These are phyloP conservation scores for Argyrosomus regius DNA, from an alignment of 2,797 vertebrate species.

Conservation along the genomic window DNA sequence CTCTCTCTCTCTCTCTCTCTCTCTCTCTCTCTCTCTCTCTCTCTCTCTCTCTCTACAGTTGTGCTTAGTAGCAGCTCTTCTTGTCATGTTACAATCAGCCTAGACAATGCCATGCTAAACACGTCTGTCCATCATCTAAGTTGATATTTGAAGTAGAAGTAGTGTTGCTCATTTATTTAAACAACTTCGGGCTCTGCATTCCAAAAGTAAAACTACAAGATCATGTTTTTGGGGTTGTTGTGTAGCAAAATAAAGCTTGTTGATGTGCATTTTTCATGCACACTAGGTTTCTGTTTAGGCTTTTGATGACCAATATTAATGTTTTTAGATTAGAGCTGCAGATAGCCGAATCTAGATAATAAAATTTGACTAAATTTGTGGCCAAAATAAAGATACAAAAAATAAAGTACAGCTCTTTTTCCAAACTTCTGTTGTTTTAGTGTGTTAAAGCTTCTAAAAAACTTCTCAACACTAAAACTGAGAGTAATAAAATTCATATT, in stretches of 20 bases:
- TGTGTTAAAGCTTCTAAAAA: constrained; percentile 7
- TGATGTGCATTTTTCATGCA: constrained; percentile 10
- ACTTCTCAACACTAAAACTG: constrained; percentile 26
- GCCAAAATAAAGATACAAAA: not conserved
- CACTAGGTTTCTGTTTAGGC: constrained; percentile 17
- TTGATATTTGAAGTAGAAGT: constrained; percentile 16
- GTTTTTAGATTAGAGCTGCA: constrained; percentile 19
- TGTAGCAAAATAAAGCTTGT: constrained; percentile 18
- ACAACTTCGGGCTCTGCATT: constrained; percentile 37
- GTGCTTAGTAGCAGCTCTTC: constrained; percentile 16
- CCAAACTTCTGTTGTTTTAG: not conserved
- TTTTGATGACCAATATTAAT: constrained; percentile 17
- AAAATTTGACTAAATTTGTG: constrained; percentile 7
- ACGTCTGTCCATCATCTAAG: not conserved
- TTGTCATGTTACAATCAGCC: constrained; percentile 5
- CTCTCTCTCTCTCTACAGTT: not conserved
- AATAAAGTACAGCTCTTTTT: not conserved
- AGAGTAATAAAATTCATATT: constrained; percentile 13
- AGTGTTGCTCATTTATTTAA: constrained; percentile 1
- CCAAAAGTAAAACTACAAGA: constrained; percentile 22
- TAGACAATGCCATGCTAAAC: not conserved
- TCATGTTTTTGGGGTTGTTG: constrained; percentile 25
- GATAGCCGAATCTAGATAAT: not conserved
- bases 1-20: no score
- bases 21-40: no score